Conservation (phyloP, 2,113 vertebrate genomes). For the Gymnogyps californianus region DNA sequence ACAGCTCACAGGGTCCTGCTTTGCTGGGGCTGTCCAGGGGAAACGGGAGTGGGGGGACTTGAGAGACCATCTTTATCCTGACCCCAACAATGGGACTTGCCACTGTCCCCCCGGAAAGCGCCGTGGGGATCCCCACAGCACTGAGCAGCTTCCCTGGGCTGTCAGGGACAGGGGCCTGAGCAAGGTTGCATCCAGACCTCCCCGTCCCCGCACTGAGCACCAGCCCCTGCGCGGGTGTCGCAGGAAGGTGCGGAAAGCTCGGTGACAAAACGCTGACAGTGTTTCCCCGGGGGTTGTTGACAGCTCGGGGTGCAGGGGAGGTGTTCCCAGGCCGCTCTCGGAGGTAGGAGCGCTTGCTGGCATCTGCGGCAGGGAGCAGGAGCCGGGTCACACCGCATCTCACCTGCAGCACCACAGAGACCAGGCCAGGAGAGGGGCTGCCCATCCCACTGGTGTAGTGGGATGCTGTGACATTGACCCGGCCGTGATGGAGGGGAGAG, state of each 20-base stretch:
- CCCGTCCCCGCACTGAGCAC: neutral
- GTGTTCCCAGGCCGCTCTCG: neutral
- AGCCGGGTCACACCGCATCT: neutral
- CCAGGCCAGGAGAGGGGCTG: neutral
- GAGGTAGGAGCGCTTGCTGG: neutral
- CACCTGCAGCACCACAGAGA: neutral
- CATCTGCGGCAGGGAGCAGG: neutral
- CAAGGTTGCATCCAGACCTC: neutral
- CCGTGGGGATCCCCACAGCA: neutral
- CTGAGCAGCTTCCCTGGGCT: neutral
- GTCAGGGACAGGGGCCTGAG: neutral
- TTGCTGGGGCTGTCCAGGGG: neutral
- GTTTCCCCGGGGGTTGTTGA: neutral
- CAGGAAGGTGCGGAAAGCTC: neutral
- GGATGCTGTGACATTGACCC: neutral
- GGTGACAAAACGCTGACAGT: neutral
- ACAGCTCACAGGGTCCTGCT: neutral
- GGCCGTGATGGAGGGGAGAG: neutral
- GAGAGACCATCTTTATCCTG: neutral
- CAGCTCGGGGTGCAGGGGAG: neutral
- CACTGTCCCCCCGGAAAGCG: neutral
- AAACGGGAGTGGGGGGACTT: neutral
- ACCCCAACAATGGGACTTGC: neutral
- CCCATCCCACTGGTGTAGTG: accelerated
- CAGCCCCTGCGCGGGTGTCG: neutral